Evolutionary conservation across 1,140 invertebrate genomes (phyloP), one percentile per base, ranked within the genome.

Genomic region (Lepidurus apus): DNA sequence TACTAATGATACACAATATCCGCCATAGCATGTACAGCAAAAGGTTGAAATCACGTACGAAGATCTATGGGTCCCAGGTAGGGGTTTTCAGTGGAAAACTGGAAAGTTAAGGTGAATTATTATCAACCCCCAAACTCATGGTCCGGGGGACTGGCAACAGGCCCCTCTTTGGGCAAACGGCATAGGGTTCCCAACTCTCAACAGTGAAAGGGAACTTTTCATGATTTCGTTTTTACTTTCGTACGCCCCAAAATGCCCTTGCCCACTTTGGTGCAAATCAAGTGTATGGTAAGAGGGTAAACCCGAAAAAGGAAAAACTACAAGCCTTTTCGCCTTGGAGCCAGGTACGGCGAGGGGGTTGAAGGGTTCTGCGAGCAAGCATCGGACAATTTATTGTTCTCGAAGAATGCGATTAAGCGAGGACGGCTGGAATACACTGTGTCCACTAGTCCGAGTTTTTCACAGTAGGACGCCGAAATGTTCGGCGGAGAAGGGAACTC

Each of bases 201-300:
- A 21, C 4, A 65, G 3, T 65, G 53, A 65, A 65, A 65, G 53
- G 53, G 53, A 65, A 65, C 7, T 65, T 65, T 65, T 65, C 53
- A 13, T n/a, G 53, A 65, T 65, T 65, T 65, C 53, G 53, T n/a
- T 65, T 65, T 65, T 65, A 65, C 53, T 65, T 65, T 65, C 53
- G 53, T 65, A 9, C 53, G 53, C 53, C 53, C 53, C 53, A 11
- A 9, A 34, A 34, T 21, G 53, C 21, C 53, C 53, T 21, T 65
- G 10, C 53, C 53, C 13, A 65, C 53, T 65, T 65, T 13, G 53
- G 17, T 65, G 53, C 17, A 65, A 65, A 65, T 65, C 53, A 65
- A 65, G 53, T 65, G 53, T 21, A 34, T 34, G 34, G 34, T 34
- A 34, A 65, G 9, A 65, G 13, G 21, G 53, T 21, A 65, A 47